Percentiles rank a stretch among this genome's conserved stretches.
Evolutionary conservation across 1,140 invertebrate species (phyloP).

Genomic region (Drosophila chauvacae): DNA sequence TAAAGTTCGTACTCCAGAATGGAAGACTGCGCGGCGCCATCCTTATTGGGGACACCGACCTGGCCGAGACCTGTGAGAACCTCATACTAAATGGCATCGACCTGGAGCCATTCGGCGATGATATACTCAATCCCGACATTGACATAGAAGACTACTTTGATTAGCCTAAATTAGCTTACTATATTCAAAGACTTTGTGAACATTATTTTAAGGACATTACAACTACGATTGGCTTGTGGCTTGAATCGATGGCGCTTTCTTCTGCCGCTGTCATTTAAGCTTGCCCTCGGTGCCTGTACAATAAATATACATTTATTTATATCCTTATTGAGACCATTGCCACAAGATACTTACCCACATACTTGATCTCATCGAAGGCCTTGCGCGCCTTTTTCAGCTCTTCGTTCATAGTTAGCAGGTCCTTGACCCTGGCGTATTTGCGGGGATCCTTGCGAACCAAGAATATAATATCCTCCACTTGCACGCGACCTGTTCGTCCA

Average conservation of each 20-base stretch:
- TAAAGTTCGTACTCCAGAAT: conserved; percentile 95
- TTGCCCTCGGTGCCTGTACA: conserved; percentile 78
- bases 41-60: conserved; percentile 97
- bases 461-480: conserved; percentile 99
- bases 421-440: conserved; percentile 99
- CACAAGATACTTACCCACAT: conserved; percentile 85
- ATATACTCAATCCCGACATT: conserved; percentile 97
- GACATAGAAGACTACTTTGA: conserved; percentile 99
- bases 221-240: conserved; percentile 21
- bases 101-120: conserved; percentile 93
- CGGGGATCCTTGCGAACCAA: conserved; percentile 98
- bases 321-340: not conserved
- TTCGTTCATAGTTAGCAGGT: conserved; percentile 99
- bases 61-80: conserved; percentile 99
- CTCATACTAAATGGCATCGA: conserved; percentile 98
- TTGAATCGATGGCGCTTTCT: conserved; percentile 30
- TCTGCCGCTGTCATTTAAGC: conserved; percentile 73
- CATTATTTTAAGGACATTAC: conserved; percentile 22
- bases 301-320: not conserved
- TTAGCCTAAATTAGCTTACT: conserved; percentile 85
- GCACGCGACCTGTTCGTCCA: conserved; percentile 95
- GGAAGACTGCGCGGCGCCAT: conserved; percentile 96
- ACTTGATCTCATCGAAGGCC: conserved; percentile 99
- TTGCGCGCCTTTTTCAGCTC: conserved; percentile 99
- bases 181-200: conserved; percentile 22